Base-by-base conservation (phyloP, 2,888 invertebrate genomes). In the Latheticus oryzae region DNA sequence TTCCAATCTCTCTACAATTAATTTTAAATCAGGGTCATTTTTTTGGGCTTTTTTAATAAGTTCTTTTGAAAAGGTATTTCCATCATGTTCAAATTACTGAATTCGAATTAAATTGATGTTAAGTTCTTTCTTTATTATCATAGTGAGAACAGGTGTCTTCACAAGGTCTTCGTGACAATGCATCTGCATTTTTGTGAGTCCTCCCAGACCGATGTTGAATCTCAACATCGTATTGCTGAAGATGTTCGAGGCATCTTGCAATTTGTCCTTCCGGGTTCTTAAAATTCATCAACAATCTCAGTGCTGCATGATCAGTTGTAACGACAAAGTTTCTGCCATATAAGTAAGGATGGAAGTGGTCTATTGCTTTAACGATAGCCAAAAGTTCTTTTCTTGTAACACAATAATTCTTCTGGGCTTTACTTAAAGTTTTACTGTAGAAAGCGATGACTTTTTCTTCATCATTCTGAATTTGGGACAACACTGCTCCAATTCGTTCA, bases 231-330 rank as follows among this genome's bases (percentile, higher is more conserved):
- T 65, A 72, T 16, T 66, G 60, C 19, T 68, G 67, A 1, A 73
- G 60, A 21, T 60, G 43, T 51, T 73, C 67, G 2, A 74, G 37
- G 72, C 72, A 76, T 45, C 71, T 59, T 5, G 72, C 73, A 1
- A 73, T 48, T 35, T 76, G 72, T 3, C 73, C 73, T 50, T 74
- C 71, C 0, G 71, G 70, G 42, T 69, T 68, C 37, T 70, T 68
- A 17, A 74, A 70, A 17, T 67, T 65, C 15, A 72, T 52, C 1
- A 74, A 57, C 72, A 72, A 77, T 37, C 64, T 66, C 2, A 74
- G 45, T 0, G 71, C 64, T 1, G 70, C 69, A 58, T 75, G 72
- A 38, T 73, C 70, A 0, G 74, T 74, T 11, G 69, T 54, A 0
- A 74, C 37, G 2, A 58, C 8, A 35, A 75, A 74, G 23, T 58